Conservation (phyloP, 2,113 vertebrate genomes). For the Seriola rivoliana region DNA sequence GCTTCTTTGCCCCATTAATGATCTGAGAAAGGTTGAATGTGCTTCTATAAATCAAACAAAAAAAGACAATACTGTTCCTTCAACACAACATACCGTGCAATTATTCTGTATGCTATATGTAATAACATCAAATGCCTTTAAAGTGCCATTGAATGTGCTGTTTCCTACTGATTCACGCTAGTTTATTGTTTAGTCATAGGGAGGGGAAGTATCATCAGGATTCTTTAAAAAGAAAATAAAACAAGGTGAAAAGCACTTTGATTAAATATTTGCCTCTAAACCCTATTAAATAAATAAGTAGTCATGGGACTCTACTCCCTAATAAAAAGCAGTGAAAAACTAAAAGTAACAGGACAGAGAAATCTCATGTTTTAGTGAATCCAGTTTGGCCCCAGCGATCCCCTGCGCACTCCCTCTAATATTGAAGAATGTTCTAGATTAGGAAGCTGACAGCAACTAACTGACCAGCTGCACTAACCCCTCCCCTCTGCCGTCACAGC, state of each 20-base stretch:
- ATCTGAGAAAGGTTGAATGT: not conserved
- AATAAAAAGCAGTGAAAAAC: conserved; percentile 10
- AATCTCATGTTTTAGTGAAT: conserved; percentile 38
- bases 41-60: not conserved
- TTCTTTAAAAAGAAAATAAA: not conserved
- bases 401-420: conserved; percentile 64
- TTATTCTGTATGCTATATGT: not conserved
- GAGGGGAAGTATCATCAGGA: not conserved
- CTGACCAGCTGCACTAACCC: conserved; percentile 76
- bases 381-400: conserved; percentile 48
- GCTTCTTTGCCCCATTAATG: not conserved
- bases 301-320: not conserved
- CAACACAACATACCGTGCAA: not conserved
- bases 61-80: not conserved
- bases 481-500: conserved; percentile 74
- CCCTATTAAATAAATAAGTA: not conserved
- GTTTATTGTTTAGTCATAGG: not conserved
- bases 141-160: not conserved
- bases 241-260: not conserved
- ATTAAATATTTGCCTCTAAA: not conserved
- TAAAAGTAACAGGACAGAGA: conserved; percentile 22
- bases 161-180: not conserved
- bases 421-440: conserved; percentile 80
- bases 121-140: not conserved
- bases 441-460: conserved; percentile 78